Evolutionary conservation across 2,113 vertebrate genomes (phyloP).

Genomic region (Lophochroa leadbeateri): DNA sequence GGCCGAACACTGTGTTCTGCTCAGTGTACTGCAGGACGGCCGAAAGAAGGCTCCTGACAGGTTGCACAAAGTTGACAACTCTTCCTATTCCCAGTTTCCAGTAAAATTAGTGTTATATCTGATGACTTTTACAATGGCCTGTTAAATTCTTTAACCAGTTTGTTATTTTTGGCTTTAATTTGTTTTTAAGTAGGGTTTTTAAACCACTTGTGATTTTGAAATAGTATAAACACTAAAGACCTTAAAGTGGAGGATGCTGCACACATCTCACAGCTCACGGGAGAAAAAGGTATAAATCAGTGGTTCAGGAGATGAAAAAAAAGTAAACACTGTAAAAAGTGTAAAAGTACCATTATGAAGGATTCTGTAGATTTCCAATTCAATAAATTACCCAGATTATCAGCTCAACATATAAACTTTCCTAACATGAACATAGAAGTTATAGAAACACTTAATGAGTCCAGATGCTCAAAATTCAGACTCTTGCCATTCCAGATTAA

Average conservation of each 20-base stretch:
- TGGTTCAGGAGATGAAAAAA: background rate
- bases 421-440: background rate
- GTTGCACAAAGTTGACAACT: too few relatives aligned
- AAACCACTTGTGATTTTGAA: background rate
- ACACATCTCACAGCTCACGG: background rate
- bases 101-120: background rate
- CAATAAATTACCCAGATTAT: background rate
- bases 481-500: background rate
- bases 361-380: accelerated
- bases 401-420: background rate
- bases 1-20: too few relatives aligned
- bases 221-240: background rate
- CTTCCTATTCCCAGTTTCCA: background rate
- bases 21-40: too few relatives aligned
- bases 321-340: too few relatives aligned
- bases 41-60: too few relatives aligned
- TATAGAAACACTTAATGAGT: background rate
- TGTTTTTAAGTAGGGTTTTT: background rate
- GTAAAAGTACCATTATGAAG: background rate
- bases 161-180: background rate
- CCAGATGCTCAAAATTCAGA: background rate
- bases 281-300: background rate
- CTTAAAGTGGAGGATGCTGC: background rate
- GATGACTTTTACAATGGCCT: accelerated
- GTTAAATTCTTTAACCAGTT: background rate